These are phyloP conservation scores for Lampris megalopsis DNA, from an alignment of 2,113 vertebrate genomes.

Conservation along the genomic window DNA sequence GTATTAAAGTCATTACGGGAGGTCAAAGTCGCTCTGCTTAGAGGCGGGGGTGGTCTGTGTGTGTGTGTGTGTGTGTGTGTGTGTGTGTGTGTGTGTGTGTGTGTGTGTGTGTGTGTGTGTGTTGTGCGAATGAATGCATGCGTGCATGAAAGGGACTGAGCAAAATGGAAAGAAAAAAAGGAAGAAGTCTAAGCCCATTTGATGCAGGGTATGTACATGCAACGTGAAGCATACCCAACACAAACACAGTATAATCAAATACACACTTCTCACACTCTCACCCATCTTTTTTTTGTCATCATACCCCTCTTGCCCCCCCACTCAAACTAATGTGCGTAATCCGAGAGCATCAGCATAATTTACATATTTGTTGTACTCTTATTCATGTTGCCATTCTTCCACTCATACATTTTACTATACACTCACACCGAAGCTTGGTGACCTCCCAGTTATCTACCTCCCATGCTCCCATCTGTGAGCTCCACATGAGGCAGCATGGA, in stretches of 20 bases:
- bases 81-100: background rate
- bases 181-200: conserved; percentile 10
- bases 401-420: background rate
- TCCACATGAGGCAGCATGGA: conserved; percentile 24
- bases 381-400: background rate
- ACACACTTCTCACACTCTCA: background rate
- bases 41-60: conserved; percentile 12
- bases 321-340: too few relatives aligned
- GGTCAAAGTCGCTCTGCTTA: conserved; percentile 47
- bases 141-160: background rate
- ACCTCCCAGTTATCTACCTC: background rate
- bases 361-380: too few relatives aligned
- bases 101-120: background rate
- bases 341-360: too few relatives aligned
- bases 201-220: background rate
- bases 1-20: conserved; percentile 6
- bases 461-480: conserved; percentile 37
- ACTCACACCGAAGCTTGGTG: conserved; percentile 1
- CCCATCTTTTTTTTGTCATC: too few relatives aligned
- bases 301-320: too few relatives aligned
- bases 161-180: background rate
- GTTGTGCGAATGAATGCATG: background rate
- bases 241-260: background rate
- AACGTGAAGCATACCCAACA: background rate
- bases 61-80: background rate